Base-by-base conservation (phyloP, 2,797 vertebrate species). In the Chaetodon trifasciatus region DNA sequence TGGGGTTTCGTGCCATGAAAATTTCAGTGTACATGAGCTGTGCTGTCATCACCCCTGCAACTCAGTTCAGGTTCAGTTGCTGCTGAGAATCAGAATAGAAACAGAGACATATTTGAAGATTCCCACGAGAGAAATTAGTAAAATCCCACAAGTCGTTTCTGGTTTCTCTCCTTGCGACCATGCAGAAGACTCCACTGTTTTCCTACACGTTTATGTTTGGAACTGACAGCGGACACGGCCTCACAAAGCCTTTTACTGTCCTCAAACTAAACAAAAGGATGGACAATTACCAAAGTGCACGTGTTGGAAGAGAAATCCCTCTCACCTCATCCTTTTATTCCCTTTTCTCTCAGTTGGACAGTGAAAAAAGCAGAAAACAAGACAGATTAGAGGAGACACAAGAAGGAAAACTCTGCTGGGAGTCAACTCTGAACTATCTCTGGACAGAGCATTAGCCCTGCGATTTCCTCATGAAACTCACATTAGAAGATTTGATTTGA, bases 401-500 rank as follows among this genome's bases (percentile, higher is more conserved):
- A 16, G 66, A 62, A 50, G 56, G 53, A 64, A 74, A 46, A 17
- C 73, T 65, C 35, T 60, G 55, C 13, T 70, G 37, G 63, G 75
- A 75, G 47, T 52, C 53, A 28, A 83, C 56, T 66, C 58, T 52
- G 19, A 89, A 57, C 32, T 71, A 8, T 83, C 49, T 60, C 19
- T 58, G 62, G 61, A 78, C 72, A 68, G 49, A 85, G 16, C 13
- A 15, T 80, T 52, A 49, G 58, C 52, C 19, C 42, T 56, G 66
- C 6, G 3, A 46, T 68, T 71, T 62, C n/a, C 55, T 50, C 32
- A 3, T 39, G 5, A 85, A 71, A 70, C 11, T 50, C 24, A 89
- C 68, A 32, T 73, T 67, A 53, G 57, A 46, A 63, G 35, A 85
- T 75, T 71, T 80, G 17, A 88, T 78, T 74, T 65, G 82, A 76